Percentiles rank a stretch among this genome's conserved stretches.
Evolutionary conservation across 2,113 vertebrate species (phyloP).

Genomic region (Xyrauchen texanus): DNA sequence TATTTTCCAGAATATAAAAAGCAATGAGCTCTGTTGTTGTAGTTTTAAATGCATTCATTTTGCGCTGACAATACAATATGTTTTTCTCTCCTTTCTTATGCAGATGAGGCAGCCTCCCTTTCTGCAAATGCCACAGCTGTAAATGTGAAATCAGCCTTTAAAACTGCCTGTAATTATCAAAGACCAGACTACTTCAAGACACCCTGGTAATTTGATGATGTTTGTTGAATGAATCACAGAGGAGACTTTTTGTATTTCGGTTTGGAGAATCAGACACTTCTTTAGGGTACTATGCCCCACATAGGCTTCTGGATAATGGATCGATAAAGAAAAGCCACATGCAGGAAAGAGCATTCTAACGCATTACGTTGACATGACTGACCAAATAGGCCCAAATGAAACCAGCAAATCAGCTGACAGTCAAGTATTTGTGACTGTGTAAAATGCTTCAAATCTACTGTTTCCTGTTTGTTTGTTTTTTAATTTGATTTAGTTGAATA

Average conservation of each 20-base stretch:
- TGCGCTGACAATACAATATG: slow-evolving; percentile 51
- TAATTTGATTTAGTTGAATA: no score
- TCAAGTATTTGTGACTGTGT: no score
- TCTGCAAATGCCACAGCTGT: slow-evolving; percentile 56
- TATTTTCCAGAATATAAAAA: slow-evolving; percentile 8
- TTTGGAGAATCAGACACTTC: slow-evolving; percentile 28
- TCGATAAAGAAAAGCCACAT: slow-evolving; percentile 32
- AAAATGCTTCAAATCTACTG: no score
- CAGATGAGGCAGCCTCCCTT: slow-evolving; percentile 56
- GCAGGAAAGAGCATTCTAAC: slow-evolving; percentile 29
- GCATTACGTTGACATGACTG: slow-evolving; percentile 16
- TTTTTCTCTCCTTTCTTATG: slow-evolving; percentile 60
- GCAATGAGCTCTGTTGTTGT: slow-evolving; percentile 32
- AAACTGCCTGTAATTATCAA: slow-evolving; percentile 59
- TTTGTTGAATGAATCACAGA: slow-evolving; percentile 7
- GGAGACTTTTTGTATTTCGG: slow-evolving; percentile 16
- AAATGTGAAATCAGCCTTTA: slow-evolving; percentile 58
- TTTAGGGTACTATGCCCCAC: background rate
- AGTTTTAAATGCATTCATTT: slow-evolving; percentile 42
- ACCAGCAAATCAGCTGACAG: no score
- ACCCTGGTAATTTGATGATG: slow-evolving; percentile 53
- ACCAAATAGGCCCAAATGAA: slow-evolving; percentile 30
- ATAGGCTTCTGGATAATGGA: slow-evolving; percentile 49
- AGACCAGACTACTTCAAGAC: slow-evolving; percentile 60
- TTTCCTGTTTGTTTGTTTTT: no score